phyloP scores from a whole-genome alignment of 2,113 vertebrate genomes.

The Xiphorhynchus elegans region DNA sequence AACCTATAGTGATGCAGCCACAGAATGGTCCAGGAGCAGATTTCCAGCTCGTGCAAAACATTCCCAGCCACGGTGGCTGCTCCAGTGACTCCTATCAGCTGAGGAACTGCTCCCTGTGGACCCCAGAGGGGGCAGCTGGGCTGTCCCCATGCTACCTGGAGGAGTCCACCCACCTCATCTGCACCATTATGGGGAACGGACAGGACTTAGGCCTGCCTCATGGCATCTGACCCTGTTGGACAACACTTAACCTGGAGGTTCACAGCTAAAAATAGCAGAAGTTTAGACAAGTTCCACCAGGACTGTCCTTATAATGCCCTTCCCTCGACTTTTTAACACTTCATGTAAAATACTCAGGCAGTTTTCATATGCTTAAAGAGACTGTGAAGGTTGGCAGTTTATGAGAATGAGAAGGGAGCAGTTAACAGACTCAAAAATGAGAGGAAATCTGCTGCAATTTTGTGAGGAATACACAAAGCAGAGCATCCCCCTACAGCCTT shows the following conservation, averaged over 20 bases:
- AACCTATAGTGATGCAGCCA: background rate
- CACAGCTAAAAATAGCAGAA: background rate
- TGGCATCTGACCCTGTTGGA: rapidly evolving
- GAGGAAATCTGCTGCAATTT: background rate
- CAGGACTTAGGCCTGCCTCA: background rate
- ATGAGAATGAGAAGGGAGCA: background rate
- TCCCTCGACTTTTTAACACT: background rate
- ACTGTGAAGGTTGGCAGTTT: background rate
- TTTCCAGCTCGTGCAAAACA: background rate
- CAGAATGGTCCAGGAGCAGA: background rate
- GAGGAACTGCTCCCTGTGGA: background rate
- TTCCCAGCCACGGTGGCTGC: rapidly evolving
- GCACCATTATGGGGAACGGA: background rate
- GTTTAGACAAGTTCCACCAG: background rate
- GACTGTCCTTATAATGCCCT: background rate
- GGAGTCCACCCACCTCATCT: background rate
- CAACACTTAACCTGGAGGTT: background rate
- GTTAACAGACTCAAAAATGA: background rate
- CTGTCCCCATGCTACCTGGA: background rate
- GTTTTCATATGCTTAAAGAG: background rate
- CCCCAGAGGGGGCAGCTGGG: rapidly evolving
- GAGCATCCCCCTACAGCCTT: background rate
- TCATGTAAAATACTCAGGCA: background rate
- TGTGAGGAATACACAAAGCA: background rate
- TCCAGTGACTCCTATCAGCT: background rate